Evolutionary conservation across 2,113 vertebrate genomes (phyloP).

Genomic region (Clinocottus analis): DNA sequence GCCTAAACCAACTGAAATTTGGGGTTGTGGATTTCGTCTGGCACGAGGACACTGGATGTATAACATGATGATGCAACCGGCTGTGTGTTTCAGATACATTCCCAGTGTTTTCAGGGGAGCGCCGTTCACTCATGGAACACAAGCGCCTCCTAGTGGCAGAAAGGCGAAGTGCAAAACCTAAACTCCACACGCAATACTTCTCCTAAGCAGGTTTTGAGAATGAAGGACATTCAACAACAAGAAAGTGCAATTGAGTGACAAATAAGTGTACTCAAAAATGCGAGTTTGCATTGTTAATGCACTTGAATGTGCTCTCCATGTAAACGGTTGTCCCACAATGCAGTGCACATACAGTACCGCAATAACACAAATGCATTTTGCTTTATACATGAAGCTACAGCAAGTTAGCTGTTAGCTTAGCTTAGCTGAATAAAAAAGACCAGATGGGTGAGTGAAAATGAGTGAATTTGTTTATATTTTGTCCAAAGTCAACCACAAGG

Average conservation of each 20-base stretch:
- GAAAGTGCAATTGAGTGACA: too few relatives aligned
- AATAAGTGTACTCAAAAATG: not conserved
- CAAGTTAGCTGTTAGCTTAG: not conserved
- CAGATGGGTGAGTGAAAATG: constrained; percentile 12
- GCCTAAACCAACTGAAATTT: constrained; percentile 13
- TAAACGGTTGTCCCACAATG: not conserved
- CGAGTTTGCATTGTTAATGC: not conserved
- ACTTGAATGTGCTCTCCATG: not conserved
- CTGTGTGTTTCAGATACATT: constrained; percentile 24
- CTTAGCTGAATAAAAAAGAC: not conserved
- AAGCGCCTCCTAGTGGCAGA: constrained; percentile 55
- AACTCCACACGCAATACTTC: not conserved
- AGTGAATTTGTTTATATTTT: not conserved
- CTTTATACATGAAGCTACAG: not conserved
- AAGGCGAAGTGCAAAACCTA: constrained; percentile 28
- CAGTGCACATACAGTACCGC: not conserved
- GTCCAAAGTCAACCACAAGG: constrained; percentile 6
- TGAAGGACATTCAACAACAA: not conserved
- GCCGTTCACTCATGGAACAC: constrained; percentile 11
- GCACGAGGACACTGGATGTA: constrained; percentile 35
- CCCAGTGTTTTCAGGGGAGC: not conserved
- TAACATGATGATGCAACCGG: constrained; percentile 53
- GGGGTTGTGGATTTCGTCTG: constrained; percentile 40
- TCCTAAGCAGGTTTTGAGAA: constrained; percentile 17
- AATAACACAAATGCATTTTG: not conserved